These are phyloP conservation scores for Drosophila teissieri DNA, from an alignment of 1,140 invertebrate species.

Conservation along the genomic window DNA sequence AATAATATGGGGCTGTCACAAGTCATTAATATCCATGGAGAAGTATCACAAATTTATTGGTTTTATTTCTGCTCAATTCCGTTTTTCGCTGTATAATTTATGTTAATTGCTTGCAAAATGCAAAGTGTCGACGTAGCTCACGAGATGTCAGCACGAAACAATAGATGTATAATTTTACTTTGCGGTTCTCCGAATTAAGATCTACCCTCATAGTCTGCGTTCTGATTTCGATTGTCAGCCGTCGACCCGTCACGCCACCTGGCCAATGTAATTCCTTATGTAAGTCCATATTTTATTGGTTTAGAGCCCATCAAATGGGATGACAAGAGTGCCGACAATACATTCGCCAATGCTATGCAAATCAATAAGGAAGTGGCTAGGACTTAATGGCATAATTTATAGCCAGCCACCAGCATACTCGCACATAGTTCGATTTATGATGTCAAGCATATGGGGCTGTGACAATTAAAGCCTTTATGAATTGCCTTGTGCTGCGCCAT, in stretches of 20 bases:
- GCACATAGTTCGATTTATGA: conserved; percentile 45
- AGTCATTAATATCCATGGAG: conserved; percentile 59
- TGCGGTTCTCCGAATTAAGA: conserved; percentile 7
- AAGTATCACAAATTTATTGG: conserved; percentile 26
- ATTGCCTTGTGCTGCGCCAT: conserved; percentile 27
- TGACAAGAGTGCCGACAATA: conserved; percentile 43
- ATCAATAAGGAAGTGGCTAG: conserved; percentile 59
- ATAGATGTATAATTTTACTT: conserved; percentile 48
- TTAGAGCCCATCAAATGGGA: conserved; percentile 54
- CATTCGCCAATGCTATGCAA: conserved; percentile 41
- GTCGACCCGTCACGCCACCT: neutral
- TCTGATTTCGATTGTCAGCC: conserved; percentile 10
- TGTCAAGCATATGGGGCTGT: conserved; percentile 24
- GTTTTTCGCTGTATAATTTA: conserved; percentile 46
- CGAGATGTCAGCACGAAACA: conserved; percentile 44
- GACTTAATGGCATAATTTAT: conserved; percentile 60
- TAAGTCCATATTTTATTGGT: conserved; percentile 46
- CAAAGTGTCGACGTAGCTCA: conserved; percentile 48
- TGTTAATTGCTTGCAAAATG: conserved; percentile 64
- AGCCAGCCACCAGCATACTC: conserved; percentile 13
- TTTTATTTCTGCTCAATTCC: conserved; percentile 12
- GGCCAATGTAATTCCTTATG: conserved; percentile 32
- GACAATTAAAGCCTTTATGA: conserved; percentile 46
- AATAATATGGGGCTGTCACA: conserved; percentile 52
- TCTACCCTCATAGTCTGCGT: neutral